Base-by-base conservation (phyloP, 2,888 invertebrate genomes). In the Drosophila paranaensis region DNA sequence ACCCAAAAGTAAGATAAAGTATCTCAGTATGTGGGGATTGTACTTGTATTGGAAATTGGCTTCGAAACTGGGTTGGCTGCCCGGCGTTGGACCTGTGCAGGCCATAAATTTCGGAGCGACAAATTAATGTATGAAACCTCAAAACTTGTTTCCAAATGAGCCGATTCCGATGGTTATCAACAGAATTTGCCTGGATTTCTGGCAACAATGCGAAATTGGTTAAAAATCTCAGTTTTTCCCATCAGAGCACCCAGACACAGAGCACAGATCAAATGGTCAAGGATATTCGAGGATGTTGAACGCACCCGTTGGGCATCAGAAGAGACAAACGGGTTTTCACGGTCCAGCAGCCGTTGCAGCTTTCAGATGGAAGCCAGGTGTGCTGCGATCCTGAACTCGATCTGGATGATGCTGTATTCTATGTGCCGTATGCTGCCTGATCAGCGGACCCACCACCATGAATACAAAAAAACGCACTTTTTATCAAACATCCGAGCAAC, bases 211-310 rank as follows among this genome's bases (percentile, higher is more conserved):
- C 66, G 63, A 80, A 78, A 71, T 81, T 77, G 60, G 82, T 68
- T 66, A 53, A 79, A 81, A 82, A 74, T 68, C 61, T 58, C 35
- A 65, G 46, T 77, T 87, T 85, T 91, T 90, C 83, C 81, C 79
- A 82, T 78, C 79, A 70, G 11, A 46, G 42, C 40, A 69, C 46
- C 46, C 70, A 75, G 72, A 87, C 77, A 77, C 20, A 20, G 20
- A 76, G 71, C 77, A 76, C 79, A 81, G 90, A 87, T 91, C 91
- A 91, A 88, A 90, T 89, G 91, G 91, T 91, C 91, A 91, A 91
- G 91, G 91, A 89, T 90, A 81, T 70, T 63, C 75, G 71, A 79
- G 84, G 77, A 85, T 81, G 77, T 75, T 71, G 70, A 68, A 56
- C 70, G 65, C 56, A 64, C 55, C 51, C 63, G 51, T 63, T 62